A percentile compares a stretch with the other conserved stretches of the same genome.
phyloP scores from a whole-genome alignment of 2,113 vertebrate genomes.

The Podarcis cretensis region DNA sequence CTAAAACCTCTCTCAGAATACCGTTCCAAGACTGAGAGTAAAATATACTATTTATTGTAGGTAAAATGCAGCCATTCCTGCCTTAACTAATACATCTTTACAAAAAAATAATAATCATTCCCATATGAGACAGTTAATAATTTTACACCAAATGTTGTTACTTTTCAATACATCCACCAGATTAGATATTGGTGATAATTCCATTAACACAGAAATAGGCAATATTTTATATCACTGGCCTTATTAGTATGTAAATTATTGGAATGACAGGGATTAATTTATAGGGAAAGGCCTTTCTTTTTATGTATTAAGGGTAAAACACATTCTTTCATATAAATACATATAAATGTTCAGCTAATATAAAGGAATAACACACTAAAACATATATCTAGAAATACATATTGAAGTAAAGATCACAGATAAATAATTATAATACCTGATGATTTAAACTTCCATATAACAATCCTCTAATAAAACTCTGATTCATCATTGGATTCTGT shows the following conservation, averaged over 20 bases:
- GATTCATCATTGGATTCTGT: neutral
- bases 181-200: slow-evolving; percentile 27
- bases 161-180: slow-evolving; percentile 9
- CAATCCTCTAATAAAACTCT: neutral
- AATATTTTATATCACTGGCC: neutral
- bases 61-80: neutral
- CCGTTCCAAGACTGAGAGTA: neutral
- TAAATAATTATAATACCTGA: neutral
- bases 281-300: neutral
- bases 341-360: neutral
- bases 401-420: neutral
- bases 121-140: slow-evolving; percentile 3
- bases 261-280: neutral
- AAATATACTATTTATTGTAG: neutral
- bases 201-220: neutral
- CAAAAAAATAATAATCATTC: neutral
- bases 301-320: neutral
- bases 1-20: neutral
- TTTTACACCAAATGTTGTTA: slow-evolving; percentile 40
- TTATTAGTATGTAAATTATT: slow-evolving; percentile 30
- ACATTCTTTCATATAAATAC: neutral
- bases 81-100: neutral
- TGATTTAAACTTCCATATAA: neutral
- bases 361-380: neutral
- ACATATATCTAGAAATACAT: neutral